A percentile compares a stretch with the other conserved stretches of the same genome.
phyloP scores from a whole-genome alignment of 1,140 invertebrate genomes.

The Antheraea mylitta region DNA sequence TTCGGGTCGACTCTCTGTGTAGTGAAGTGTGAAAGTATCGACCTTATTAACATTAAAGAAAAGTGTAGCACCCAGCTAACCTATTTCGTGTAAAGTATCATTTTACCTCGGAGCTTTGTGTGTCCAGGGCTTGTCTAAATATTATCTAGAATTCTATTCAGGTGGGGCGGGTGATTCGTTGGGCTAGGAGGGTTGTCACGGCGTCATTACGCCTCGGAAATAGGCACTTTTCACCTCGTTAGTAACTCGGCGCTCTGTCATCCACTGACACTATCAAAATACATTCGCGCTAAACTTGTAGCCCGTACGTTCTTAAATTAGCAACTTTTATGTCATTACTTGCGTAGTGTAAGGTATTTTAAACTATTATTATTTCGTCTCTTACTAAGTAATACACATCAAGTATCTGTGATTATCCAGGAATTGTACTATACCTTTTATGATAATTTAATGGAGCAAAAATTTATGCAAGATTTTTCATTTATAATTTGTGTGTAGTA shows the following conservation, averaged over 20 bases:
- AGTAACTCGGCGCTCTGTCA: conserved; percentile 54
- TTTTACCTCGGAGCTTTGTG: conserved; percentile 16
- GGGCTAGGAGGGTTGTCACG: conserved; percentile 45
- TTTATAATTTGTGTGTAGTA: too few species aligned
- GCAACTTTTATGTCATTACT: neutral
- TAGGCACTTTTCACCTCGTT: conserved; percentile 76
- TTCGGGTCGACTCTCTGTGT: conserved; percentile 1
- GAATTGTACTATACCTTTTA: too few species aligned
- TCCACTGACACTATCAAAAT: conserved; percentile 42
- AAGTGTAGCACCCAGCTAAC: conserved; percentile 13
- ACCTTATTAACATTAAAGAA: conserved; percentile 13
- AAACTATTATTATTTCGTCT: too few species aligned
- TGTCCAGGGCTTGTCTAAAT: conserved; percentile 22
- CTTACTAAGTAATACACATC: too few species aligned
- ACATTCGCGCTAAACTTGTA: conserved; percentile 28
- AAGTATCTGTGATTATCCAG: too few species aligned
- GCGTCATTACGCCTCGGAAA: conserved; percentile 72
- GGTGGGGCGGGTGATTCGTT: conserved; percentile 13
- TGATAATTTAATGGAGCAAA: too few species aligned
- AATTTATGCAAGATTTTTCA: too few species aligned
- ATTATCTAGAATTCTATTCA: conserved; percentile 31
- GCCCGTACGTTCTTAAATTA: conserved; percentile 24
- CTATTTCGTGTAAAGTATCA: conserved; percentile 19
- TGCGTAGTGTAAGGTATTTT: too few species aligned
- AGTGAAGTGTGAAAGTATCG: conserved; percentile 7